Percentiles rank a stretch among this genome's conserved stretches.
These are phyloP conservation scores for Pogonocichla stellata DNA, from an alignment of 2,113 vertebrate genomes.

Conservation along the genomic window DNA sequence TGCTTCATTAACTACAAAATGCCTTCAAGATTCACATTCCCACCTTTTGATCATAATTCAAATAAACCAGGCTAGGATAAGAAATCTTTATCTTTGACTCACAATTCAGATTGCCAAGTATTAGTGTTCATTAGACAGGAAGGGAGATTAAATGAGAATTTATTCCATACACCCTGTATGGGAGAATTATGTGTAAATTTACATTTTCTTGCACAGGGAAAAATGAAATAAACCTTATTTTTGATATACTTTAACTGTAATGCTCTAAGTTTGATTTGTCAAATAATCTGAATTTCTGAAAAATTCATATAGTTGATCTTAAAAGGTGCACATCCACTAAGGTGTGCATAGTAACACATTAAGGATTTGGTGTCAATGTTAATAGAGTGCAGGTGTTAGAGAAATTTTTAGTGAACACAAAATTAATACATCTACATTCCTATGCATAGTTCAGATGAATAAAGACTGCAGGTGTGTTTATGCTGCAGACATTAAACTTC, in stretches of 20 bases:
- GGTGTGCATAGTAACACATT: not conserved
- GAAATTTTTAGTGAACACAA: not conserved
- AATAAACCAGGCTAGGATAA: not conserved
- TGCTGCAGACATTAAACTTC: not conserved
- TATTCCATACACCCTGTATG: not conserved
- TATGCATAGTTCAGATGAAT: not conserved
- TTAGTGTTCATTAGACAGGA: not conserved
- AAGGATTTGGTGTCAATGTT: not conserved
- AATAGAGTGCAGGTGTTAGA: not conserved
- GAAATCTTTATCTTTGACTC: constrained; percentile 30
- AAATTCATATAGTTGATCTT: not conserved
- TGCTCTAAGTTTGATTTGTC: not conserved
- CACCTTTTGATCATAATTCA: not conserved
- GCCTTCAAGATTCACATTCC: constrained; percentile 2
- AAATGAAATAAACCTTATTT: not conserved
- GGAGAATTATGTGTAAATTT: not conserved
- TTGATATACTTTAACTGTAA: not conserved
- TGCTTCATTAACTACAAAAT: constrained; percentile 42
- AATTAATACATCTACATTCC: not conserved
- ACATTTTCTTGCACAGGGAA: not conserved
- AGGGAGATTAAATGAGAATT: not conserved
- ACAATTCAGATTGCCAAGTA: not conserved
- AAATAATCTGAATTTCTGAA: not conserved
- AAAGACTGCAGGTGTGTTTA: not conserved
- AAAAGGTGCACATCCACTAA: not conserved